These are phyloP conservation scores for Drosophila flavopinicola DNA, from an alignment of 2,888 invertebrate species.

Conservation along the genomic window DNA sequence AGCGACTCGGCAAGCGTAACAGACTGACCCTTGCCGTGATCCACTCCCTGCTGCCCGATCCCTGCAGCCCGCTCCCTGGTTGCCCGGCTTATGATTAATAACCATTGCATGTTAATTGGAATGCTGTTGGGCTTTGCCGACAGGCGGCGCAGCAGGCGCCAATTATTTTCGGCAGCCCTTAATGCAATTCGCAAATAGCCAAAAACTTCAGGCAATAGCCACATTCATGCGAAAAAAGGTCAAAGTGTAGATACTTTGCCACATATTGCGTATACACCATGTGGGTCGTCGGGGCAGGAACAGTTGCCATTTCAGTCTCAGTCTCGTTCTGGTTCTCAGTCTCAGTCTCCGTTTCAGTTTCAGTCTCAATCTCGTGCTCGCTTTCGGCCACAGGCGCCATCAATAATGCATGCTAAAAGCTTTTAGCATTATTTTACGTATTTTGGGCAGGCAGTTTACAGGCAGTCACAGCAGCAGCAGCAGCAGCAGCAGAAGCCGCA, in stretches of 20 bases:
- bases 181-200: slow-evolving; percentile 41
- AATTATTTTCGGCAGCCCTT: slow-evolving; percentile 54
- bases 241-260: slow-evolving; percentile 37
- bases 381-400: slow-evolving; percentile 56
- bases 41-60: slow-evolving; percentile 8
- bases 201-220: slow-evolving; percentile 25
- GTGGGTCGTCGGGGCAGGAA: slow-evolving; percentile 18
- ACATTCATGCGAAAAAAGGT: slow-evolving; percentile 42
- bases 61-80: not conserved
- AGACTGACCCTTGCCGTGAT: slow-evolving; percentile 41
- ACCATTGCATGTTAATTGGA: slow-evolving; percentile 70
- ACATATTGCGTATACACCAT: slow-evolving; percentile 52
- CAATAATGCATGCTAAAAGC: slow-evolving; percentile 83
- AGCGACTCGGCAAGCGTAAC: slow-evolving; percentile 35
- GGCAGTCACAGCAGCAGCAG: slow-evolving; percentile 18
- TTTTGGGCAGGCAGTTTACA: slow-evolving; percentile 51
- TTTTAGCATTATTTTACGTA: slow-evolving; percentile 82
- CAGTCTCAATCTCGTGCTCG: slow-evolving; percentile 13
- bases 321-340: not conserved
- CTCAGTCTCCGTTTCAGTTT: slow-evolving; percentile 1
- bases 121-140: slow-evolving; percentile 32
- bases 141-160: slow-evolving; percentile 62
- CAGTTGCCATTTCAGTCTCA: slow-evolving; percentile 4
- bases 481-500: slow-evolving; percentile 25
- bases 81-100: slow-evolving; percentile 76